Conservation (phyloP, 2,888 invertebrate species). For the Euplexia lucipara region DNA sequence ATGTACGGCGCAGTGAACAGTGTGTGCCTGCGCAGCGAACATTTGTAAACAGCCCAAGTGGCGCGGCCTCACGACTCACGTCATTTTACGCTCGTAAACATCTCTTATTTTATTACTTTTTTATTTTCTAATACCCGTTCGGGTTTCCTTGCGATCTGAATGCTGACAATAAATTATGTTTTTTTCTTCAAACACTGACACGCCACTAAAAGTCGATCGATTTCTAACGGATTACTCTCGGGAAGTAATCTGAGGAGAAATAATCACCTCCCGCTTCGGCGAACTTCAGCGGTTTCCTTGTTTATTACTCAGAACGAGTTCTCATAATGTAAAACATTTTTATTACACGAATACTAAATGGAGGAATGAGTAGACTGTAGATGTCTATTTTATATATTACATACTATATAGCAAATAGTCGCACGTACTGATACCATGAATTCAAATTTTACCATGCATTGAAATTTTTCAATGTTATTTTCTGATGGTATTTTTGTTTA, state of each 20-base stretch:
- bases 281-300: slow-evolving; percentile 88
- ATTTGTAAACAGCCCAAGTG: slow-evolving; percentile 82
- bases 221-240: slow-evolving; percentile 90
- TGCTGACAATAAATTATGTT: slow-evolving; percentile 90
- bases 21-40: slow-evolving; percentile 74
- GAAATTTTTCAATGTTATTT: too few species aligned
- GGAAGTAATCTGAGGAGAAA: slow-evolving; percentile 87
- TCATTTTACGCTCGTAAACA: slow-evolving; percentile 90
- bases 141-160: slow-evolving; percentile 89
- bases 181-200: slow-evolving; percentile 90
- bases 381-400: slow-evolving; percentile 45
- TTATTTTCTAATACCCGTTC: slow-evolving; percentile 89
- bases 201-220: slow-evolving; percentile 90
- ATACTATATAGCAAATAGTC: too few species aligned
- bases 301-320: slow-evolving; percentile 87
- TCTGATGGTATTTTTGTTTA: too few species aligned
- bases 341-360: slow-evolving; percentile 62
- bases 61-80: slow-evolving; percentile 85
- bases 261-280: slow-evolving; percentile 87
- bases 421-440: too few species aligned
- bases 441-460: too few species aligned
- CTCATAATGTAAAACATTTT: slow-evolving; percentile 73
- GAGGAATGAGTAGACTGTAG: slow-evolving; percentile 41
- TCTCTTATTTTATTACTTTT: slow-evolving; percentile 89
- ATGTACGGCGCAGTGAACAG: slow-evolving; percentile 73